Evolutionary conservation across 2,888 invertebrate genomes (phyloP).

Genomic region (Acrobasis suavella): DNA sequence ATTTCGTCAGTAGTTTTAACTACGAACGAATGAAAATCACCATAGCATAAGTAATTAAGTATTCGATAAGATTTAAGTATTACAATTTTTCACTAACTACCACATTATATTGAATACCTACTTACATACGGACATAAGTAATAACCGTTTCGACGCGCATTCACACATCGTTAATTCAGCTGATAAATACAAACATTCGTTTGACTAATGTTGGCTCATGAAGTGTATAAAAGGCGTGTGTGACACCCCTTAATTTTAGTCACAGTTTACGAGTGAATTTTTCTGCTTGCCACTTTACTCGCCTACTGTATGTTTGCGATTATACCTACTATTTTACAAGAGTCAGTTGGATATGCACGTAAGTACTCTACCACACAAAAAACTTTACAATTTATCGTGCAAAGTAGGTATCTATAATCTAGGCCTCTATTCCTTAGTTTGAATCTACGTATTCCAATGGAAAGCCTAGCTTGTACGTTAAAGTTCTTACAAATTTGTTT

Average conservation of each 20-base stretch:
- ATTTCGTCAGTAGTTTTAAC: not conserved
- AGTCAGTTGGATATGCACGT: too few relatives aligned
- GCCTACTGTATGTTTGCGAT: too few relatives aligned
- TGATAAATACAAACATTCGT: slow-evolving; percentile 20
- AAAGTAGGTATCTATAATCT: too few relatives aligned
- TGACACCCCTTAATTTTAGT: not conserved
- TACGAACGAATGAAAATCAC: not conserved
- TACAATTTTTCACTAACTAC: not conserved
- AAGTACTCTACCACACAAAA: too few relatives aligned
- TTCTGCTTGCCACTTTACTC: too few relatives aligned
- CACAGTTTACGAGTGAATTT: not conserved
- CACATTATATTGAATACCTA: slow-evolving; percentile 10
- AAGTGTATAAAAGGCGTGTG: slow-evolving; percentile 21
- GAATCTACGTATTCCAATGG: too few relatives aligned
- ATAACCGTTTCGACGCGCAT: slow-evolving; percentile 16
- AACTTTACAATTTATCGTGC: too few relatives aligned
- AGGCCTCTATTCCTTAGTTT: too few relatives aligned
- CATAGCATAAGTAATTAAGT: not conserved
- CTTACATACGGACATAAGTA: slow-evolving; percentile 16
- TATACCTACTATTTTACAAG: too few relatives aligned
- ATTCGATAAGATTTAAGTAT: slow-evolving; percentile 5
- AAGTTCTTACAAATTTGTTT: too few relatives aligned
- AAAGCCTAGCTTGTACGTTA: too few relatives aligned
- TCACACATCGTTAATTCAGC: slow-evolving; percentile 20
- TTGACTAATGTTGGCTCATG: slow-evolving; percentile 11